These are phyloP conservation scores for Oxyruncus cristatus DNA, from an alignment of 2,113 vertebrate genomes.

Conservation along the genomic window DNA sequence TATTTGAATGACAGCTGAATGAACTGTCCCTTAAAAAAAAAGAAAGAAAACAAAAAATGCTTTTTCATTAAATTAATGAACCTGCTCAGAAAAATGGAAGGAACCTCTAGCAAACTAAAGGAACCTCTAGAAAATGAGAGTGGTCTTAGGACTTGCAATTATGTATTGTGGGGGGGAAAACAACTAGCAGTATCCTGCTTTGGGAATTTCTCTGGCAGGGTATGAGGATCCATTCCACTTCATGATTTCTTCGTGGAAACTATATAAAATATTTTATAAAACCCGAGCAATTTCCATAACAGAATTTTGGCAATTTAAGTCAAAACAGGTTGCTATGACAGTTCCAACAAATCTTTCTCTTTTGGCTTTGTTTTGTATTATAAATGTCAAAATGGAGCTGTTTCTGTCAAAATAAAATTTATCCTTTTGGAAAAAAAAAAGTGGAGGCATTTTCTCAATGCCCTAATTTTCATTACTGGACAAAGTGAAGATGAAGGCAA, in stretches of 20 bases:
- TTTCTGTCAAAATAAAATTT: not conserved
- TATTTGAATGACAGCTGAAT: not conserved
- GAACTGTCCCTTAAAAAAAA: not conserved
- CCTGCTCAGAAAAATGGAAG: not conserved
- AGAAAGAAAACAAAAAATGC: not conserved
- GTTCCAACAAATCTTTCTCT: not conserved
- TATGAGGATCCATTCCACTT: not conserved
- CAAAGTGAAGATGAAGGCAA: not conserved
- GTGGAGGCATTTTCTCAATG: not conserved
- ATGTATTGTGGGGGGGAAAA: not conserved
- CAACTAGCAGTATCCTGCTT: not conserved
- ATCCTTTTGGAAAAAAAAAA: not conserved
- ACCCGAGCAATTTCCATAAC: not conserved
- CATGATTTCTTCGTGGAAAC: not conserved
- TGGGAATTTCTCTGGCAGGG: not conserved
- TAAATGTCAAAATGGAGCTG: not conserved
- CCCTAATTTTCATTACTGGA: not conserved
- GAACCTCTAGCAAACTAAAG: not conserved
- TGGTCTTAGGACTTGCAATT: not conserved
- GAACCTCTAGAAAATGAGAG: not conserved
- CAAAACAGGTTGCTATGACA: slow-evolving; percentile 16
- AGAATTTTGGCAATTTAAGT: not conserved
- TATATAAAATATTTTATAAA: not conserved
- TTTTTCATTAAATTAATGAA: not conserved
- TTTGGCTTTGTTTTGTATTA: slow-evolving; percentile 18